A percentile compares a stretch with the other conserved stretches of the same genome.
phyloP scores from a whole-genome alignment of 2,888 invertebrate species.

The Lathronympha strigana region DNA sequence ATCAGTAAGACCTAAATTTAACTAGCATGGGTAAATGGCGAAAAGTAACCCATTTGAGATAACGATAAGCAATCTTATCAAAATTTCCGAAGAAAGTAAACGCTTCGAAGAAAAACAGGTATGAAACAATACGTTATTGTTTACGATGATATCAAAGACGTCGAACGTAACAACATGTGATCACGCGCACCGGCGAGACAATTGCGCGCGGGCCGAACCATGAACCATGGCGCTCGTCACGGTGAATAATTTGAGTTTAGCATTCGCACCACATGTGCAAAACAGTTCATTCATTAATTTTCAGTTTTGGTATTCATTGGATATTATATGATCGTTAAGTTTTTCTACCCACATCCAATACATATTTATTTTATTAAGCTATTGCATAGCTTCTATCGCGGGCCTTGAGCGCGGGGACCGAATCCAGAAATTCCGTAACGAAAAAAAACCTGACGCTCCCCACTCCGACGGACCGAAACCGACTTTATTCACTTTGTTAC shows the following conservation, averaged over 20 bases:
- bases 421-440: no score
- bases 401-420: no score
- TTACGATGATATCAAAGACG: constrained; percentile 51
- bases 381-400: no score
- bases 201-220: constrained; percentile 47
- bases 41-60: constrained; percentile 39
- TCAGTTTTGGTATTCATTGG: neutral
- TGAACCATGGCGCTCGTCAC: constrained; percentile 53
- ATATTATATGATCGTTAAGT: neutral
- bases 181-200: constrained; percentile 18
- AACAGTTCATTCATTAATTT: neutral
- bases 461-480: no score
- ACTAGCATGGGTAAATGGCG: neutral
- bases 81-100: constrained; percentile 57
- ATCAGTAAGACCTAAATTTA: neutral
- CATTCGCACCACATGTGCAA: constrained; percentile 1
- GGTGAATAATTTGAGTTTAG: constrained; percentile 51
- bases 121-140: constrained; percentile 71
- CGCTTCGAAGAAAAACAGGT: constrained; percentile 56
- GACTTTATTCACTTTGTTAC: no score
- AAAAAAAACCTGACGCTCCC: no score
- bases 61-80: constrained; percentile 67
- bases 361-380: no score
- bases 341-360: neutral
- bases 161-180: constrained; percentile 45